Evolutionary conservation across 1,140 invertebrate genomes (phyloP).

Genomic region (Colletes gigas): DNA sequence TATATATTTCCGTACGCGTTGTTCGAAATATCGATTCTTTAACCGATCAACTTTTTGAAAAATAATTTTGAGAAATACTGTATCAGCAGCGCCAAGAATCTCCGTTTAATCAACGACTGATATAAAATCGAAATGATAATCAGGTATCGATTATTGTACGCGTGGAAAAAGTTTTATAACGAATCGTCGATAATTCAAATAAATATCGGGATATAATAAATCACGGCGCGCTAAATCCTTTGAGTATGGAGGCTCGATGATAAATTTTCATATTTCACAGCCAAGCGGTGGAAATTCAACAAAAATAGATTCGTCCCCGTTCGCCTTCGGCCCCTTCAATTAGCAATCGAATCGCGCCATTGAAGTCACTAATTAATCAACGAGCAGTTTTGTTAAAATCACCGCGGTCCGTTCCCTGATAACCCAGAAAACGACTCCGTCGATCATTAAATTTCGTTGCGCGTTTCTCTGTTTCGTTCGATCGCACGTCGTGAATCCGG

Average conservation of each 20-base stretch:
- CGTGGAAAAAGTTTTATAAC: neutral
- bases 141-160: neutral
- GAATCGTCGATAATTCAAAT: neutral
- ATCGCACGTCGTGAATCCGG: constrained; percentile 8
- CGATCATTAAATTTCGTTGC: constrained; percentile 12
- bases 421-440: constrained; percentile 23
- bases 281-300: constrained; percentile 20
- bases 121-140: neutral
- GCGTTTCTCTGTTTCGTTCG: neutral
- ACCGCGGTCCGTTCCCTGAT: constrained; percentile 18
- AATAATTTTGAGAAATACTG: no score
- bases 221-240: neutral
- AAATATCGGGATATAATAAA: no score
- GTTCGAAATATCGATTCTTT: no score
- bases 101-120: neutral
- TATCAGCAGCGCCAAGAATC: neutral
- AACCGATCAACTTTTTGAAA: no score
- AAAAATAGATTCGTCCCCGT: constrained; percentile 19
- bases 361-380: constrained; percentile 38
- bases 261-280: constrained; percentile 22
- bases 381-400: constrained; percentile 36
- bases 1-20: no score
- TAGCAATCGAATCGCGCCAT: constrained; percentile 35
- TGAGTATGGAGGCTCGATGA: neutral
- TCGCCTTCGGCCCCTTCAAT: constrained; percentile 18